These are phyloP conservation scores for Plecturocebus donacophilus DNA, from an alignment of 2,113 vertebrate genomes.

Conservation along the genomic window DNA sequence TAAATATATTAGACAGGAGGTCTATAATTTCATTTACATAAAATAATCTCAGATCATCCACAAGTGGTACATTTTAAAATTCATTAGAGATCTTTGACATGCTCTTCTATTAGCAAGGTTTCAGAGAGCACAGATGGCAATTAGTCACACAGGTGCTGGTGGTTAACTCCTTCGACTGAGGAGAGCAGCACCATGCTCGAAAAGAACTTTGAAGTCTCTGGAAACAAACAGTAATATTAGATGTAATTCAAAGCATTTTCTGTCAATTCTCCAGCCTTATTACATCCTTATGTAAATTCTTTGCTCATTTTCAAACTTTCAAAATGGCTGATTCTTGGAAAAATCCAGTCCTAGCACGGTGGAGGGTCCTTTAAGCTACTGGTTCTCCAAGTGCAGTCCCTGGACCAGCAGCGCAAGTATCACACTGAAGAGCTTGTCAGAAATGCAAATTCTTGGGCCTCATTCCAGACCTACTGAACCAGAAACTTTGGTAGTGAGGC, in stretches of 20 bases:
- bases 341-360: not conserved
- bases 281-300: not conserved
- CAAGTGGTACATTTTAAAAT: slow-evolving; percentile 49
- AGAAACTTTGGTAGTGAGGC: not conserved
- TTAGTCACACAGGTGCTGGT: slow-evolving; percentile 36
- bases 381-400: not conserved
- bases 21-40: slow-evolving; percentile 47
- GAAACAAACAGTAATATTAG: not conserved
- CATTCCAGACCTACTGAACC: not conserved
- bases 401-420: not conserved
- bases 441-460: not conserved
- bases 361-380: not conserved
- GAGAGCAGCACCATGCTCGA: not conserved
- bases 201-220: not conserved
- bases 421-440: not conserved
- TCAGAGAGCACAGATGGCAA: slow-evolving; percentile 7
- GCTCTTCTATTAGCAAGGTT: slow-evolving; percentile 11
- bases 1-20: slow-evolving; percentile 21
- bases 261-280: not conserved
- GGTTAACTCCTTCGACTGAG: not conserved
- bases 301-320: not conserved
- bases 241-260: not conserved
- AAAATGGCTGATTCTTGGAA: not conserved
- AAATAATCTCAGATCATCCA: not conserved
- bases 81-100: slow-evolving; percentile 41